These are phyloP conservation scores for Lucifuga dentata DNA, from an alignment of 2,113 vertebrate species.

Conservation along the genomic window DNA sequence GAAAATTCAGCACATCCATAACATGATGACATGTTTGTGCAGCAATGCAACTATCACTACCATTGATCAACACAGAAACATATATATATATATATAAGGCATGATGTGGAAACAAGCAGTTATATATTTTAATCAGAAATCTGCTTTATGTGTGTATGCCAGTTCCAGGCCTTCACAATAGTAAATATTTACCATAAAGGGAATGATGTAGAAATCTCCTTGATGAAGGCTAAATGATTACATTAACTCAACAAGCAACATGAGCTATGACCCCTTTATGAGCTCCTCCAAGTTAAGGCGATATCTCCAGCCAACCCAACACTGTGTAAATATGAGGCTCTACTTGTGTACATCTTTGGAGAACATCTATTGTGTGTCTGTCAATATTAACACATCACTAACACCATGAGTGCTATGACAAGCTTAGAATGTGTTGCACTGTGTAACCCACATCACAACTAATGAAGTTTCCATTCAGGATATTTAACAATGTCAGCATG, in stretches of 20 bases:
- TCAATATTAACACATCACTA: conserved; percentile 34
- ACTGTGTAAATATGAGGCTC: conserved; percentile 10
- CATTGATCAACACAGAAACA: no score
- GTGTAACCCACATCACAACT: conserved; percentile 39
- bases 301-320: neutral
- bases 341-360: conserved; percentile 10
- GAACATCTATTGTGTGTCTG: conserved; percentile 42
- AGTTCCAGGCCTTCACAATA: neutral
- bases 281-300: neutral
- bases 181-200: neutral
- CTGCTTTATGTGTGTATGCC: neutral
- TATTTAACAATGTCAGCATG: conserved; percentile 37
- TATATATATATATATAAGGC: no score
- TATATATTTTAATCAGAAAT: conserved; percentile 3
- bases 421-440: conserved; percentile 26
- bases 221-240: no score
- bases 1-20: no score
- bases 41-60: no score
- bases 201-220: no score
- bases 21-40: no score
- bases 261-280: neutral
- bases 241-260: neutral
- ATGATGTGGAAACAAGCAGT: no score
- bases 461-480: conserved; percentile 64
- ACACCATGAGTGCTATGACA: conserved; percentile 34